Evolutionary conservation across 2,113 vertebrate species (phyloP).

Genomic region (Vireo altiloquus): DNA sequence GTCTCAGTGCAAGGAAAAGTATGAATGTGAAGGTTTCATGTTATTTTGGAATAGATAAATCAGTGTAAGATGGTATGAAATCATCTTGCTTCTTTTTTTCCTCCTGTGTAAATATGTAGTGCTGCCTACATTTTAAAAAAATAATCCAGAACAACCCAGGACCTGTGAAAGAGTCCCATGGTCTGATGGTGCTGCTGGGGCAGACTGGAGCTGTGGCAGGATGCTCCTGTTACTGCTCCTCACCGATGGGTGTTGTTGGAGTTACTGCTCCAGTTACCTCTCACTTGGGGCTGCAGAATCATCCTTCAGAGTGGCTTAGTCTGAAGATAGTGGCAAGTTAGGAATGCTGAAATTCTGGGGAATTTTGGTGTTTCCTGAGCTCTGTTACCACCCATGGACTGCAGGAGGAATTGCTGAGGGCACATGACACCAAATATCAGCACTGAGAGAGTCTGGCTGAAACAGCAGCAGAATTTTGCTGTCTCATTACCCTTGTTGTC

Average conservation of each 20-base stretch:
- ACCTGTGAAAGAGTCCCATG: not conserved
- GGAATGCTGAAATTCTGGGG: not conserved
- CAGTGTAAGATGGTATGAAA: not conserved
- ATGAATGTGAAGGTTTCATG: not conserved
- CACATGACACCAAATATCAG: fast-evolving
- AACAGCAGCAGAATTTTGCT: not conserved
- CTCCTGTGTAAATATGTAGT: not conserved
- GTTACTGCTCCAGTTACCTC: not conserved
- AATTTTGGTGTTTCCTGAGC: not conserved
- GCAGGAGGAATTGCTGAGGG: not conserved
- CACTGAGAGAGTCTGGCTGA: not conserved
- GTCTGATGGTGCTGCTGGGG: not conserved
- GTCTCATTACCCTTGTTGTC: not conserved
- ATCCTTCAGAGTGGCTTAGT: not conserved
- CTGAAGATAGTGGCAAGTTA: not conserved
- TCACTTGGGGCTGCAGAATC: not conserved
- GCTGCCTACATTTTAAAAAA: not conserved
- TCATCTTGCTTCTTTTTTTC: not conserved
- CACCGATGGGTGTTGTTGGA: not conserved
- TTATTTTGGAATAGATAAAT: not conserved
- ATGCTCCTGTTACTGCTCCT: not conserved
- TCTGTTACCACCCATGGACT: not conserved
- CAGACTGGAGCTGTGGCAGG: not conserved
- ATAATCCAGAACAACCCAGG: not conserved
- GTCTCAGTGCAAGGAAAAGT: not conserved